phyloP scores from a whole-genome alignment of 2,888 invertebrate species.

The Brachyopa scutellaris region DNA sequence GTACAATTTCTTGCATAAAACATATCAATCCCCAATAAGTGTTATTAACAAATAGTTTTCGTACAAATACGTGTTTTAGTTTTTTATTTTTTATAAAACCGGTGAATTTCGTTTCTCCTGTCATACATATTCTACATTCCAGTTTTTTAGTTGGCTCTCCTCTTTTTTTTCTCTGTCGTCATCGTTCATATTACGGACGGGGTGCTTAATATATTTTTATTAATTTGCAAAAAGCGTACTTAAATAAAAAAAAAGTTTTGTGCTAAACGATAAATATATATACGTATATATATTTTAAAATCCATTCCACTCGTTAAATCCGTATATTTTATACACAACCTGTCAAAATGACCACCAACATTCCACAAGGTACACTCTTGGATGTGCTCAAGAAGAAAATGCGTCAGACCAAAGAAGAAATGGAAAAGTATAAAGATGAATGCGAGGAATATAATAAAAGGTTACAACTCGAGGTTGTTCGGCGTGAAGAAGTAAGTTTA shows the following conservation, averaged over 20 bases:
- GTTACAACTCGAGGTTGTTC: conserved; percentile 96
- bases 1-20: conserved; percentile 31
- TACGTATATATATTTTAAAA: too few species aligned
- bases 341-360: conserved; percentile 90
- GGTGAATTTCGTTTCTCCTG: conserved; percentile 64
- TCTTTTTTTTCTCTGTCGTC: conserved; percentile 58
- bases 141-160: conserved; percentile 42
- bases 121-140: conserved; percentile 70
- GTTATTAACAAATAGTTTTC: conserved; percentile 21
- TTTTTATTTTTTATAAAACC: conserved; percentile 31
- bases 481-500: conserved; percentile 98
- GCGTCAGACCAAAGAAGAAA: conserved; percentile 99
- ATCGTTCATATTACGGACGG: conserved; percentile 46
- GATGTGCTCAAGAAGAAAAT: conserved; percentile 99
- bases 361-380: conserved; percentile 95
- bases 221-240: conserved; percentile 4
- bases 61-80: conserved; percentile 21
- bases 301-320: conserved; percentile 11
- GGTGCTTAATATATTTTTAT: conserved; percentile 42
- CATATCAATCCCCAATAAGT: conserved; percentile 10
- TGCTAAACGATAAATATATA: too few species aligned
- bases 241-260: conserved; percentile 4
- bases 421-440: conserved; percentile 99
- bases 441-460: conserved; percentile 98
- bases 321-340: conserved; percentile 45